These are phyloP conservation scores for Aelia acuminata DNA, from an alignment of 2,888 invertebrate genomes.

Conservation along the genomic window DNA sequence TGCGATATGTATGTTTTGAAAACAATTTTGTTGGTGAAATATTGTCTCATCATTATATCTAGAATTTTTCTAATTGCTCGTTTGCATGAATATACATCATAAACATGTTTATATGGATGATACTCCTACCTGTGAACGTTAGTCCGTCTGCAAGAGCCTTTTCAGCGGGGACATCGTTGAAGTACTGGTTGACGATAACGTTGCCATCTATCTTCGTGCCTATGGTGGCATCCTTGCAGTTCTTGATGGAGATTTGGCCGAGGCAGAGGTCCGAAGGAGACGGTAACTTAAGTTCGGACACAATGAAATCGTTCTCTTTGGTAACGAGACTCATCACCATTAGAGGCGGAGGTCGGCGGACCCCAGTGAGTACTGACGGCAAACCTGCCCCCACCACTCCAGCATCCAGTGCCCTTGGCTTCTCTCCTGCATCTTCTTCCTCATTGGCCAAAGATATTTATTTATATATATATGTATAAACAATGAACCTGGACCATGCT, in stretches of 20 bases:
- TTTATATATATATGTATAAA: no score
- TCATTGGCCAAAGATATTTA: no score
- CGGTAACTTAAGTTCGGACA: not conserved
- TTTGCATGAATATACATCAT: no score
- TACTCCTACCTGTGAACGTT: not conserved
- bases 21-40: no score
- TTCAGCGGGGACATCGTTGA: not conserved
- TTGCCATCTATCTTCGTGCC: conserved; percentile 23
- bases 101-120: not conserved
- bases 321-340: not conserved
- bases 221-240: conserved; percentile 11
- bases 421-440: not conserved
- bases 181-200: conserved; percentile 6
- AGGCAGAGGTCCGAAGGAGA: not conserved
- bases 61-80: no score
- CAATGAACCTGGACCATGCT: no score
- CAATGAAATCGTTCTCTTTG: not conserved
- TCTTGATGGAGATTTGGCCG: not conserved
- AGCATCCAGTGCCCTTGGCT: not conserved
- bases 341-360: not conserved
- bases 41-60: no score
- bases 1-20: no score
- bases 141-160: not conserved
- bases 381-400: not conserved
- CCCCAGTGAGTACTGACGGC: not conserved